Evolutionary conservation across 2,888 invertebrate genomes (phyloP).

Genomic region (Lithophane semibrunnea): DNA sequence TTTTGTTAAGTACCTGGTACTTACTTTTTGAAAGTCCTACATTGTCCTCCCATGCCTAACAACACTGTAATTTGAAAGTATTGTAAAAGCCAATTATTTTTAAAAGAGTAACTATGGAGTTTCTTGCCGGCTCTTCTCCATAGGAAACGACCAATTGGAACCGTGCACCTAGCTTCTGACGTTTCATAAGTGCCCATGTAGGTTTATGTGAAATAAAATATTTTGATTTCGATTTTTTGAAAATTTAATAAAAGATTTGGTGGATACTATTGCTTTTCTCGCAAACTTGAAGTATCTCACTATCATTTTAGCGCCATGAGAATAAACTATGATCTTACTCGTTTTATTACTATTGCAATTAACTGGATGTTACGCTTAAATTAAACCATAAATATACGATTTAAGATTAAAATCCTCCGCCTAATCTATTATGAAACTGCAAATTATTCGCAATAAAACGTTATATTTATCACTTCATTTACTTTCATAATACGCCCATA

Average conservation of each 20-base stretch:
- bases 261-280: not conserved
- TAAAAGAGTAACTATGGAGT: too few species aligned
- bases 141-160: too few species aligned
- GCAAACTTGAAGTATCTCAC: not conserved
- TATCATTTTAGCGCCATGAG: not conserved
- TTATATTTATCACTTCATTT: slow-evolving; percentile 31
- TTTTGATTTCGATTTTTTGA: too few species aligned
- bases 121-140: too few species aligned
- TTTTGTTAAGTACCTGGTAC: too few species aligned
- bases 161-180: too few species aligned
- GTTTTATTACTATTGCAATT: not conserved
- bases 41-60: too few species aligned
- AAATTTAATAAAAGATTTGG: not conserved
- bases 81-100: too few species aligned
- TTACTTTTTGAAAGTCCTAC: too few species aligned
- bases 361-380: not conserved
- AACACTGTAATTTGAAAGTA: too few species aligned
- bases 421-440: not conserved
- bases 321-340: not conserved
- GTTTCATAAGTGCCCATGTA: too few species aligned
- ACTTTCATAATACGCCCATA: slow-evolving; percentile 21
- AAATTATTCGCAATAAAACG: slow-evolving; percentile 41
- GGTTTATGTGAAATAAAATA: too few species aligned
- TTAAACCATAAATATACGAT: not conserved
- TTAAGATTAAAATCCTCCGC: not conserved